A percentile compares a stretch with the other conserved stretches of the same genome.
phyloP scores from a whole-genome alignment of 2,888 invertebrate species.

The Diachrysia chrysitis region DNA sequence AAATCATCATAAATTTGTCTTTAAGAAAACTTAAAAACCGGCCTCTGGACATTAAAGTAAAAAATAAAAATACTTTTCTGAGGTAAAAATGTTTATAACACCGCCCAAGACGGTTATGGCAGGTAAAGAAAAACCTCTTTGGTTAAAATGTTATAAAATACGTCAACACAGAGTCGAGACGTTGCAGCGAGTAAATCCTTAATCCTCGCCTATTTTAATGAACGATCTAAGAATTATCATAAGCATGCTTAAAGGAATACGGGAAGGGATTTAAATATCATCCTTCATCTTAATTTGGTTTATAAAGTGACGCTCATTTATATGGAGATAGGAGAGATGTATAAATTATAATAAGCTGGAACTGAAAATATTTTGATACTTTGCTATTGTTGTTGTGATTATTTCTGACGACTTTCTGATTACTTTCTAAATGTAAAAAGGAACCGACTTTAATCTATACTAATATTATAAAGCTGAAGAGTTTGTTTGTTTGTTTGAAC shows the following conservation, averaged over 20 bases:
- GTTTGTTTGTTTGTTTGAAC: too few relatives aligned
- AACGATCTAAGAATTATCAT: conserved; percentile 5
- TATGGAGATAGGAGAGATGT: not conserved
- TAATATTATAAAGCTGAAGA: too few relatives aligned
- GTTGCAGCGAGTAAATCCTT: not conserved
- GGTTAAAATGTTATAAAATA: not conserved
- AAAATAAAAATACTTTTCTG: not conserved
- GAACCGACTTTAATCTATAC: too few relatives aligned
- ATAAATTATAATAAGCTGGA: not conserved
- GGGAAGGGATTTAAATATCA: not conserved
- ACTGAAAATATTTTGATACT: not conserved
- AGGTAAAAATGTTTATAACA: not conserved
- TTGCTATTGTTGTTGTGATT: too few relatives aligned
- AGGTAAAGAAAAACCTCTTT: not conserved
- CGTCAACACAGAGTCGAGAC: not conserved
- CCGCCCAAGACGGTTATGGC: not conserved
- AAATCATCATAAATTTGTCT: not conserved
- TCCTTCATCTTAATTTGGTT: not conserved
- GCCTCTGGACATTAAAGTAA: too few relatives aligned
- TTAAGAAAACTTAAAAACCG: not conserved
- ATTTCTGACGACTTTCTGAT: too few relatives aligned
- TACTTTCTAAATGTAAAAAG: too few relatives aligned
- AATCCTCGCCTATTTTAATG: not conserved
- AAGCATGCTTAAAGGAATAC: not conserved
- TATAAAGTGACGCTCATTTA: not conserved